Evolutionary conservation across 2,888 invertebrate genomes (phyloP), one percentile per base, ranked within the genome.

Genomic region (Coremacera marginata): DNA sequence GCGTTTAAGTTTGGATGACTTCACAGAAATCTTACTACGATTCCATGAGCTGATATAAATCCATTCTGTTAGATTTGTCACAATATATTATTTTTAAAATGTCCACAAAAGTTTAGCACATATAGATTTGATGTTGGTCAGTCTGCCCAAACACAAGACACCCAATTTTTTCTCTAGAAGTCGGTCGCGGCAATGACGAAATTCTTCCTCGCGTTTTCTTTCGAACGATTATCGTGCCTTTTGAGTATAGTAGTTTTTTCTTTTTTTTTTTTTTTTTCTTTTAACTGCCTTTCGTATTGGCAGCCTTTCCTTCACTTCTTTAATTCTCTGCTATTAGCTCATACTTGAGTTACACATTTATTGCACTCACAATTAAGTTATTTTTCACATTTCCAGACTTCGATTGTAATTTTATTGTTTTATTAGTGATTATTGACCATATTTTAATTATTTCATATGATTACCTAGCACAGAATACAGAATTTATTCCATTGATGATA

Each of bases 391-490:
- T 70, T 22, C 22, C 51, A 71, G 25, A 16, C 11, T 67, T 75
- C 55, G 49, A 68, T 77, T 70, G 37, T 16, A 76, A 49, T 68
- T 77, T 78, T 78, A 31, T 74, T 55, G 31, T 25, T 73, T 77
- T 65, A 68, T 76, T 76, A 49, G 25, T 71, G 19, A 71, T 76
- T 73, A 77, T 49, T 76, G 74, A 70, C 57, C n/a, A 77, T 71
- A 75, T 78, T 67, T 55, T 75, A 81, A 76, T 70, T 67, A 76
- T 80, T 80, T 80, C 74, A 72, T 72, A 80, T 85, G 83, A 85
- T 87, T 87, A 87, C 87, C 87, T 87, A 79, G 78, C 87, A 86
- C 86, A 86, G 87, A 87, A 87, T 87, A 87, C 86, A 87, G 85
- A 87, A 86, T 83, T 87, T 87, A 80, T 81, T 81, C 81, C 82